Evolutionary conservation across 2,113 vertebrate species (phyloP).

Genomic region (Girardinichthys multiradiatus): DNA sequence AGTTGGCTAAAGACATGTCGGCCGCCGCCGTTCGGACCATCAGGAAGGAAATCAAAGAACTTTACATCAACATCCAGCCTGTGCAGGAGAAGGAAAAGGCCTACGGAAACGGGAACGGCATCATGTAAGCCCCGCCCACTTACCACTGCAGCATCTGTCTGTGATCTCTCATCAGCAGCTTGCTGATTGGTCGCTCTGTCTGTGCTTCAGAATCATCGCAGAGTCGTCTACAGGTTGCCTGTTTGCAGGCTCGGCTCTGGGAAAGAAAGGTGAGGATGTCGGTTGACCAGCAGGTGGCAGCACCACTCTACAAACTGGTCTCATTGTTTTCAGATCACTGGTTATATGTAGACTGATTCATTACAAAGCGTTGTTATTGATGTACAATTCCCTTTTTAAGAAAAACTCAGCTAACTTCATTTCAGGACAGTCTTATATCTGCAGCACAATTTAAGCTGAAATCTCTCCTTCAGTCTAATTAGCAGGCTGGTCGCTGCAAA

Average conservation of each 20-base stretch:
- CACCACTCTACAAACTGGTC: background rate
- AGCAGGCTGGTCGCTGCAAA: too few relatives aligned
- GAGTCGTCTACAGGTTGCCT: constrained; percentile 96
- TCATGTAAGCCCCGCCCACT: constrained; percentile 84
- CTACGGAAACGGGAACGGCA: constrained; percentile 90
- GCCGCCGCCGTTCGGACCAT: constrained; percentile 90
- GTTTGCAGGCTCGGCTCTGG: constrained; percentile 93
- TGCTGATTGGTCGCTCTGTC: constrained; percentile 15
- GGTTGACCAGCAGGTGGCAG: constrained; percentile 12
- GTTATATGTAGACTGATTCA: too few relatives aligned
- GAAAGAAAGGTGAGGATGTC: constrained; percentile 89
- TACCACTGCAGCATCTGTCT: background rate
- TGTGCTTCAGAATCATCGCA: constrained; percentile 83
- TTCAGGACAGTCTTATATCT: too few relatives aligned
- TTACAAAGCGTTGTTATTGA: too few relatives aligned
- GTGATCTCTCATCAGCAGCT: background rate
- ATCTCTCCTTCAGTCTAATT: too few relatives aligned
- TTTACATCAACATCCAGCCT: constrained; percentile 90
- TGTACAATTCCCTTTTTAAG: too few relatives aligned
- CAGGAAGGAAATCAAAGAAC: constrained; percentile 93
- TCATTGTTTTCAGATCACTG: background rate
- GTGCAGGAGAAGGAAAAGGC: constrained; percentile 90
- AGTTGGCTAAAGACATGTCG: constrained; percentile 95
- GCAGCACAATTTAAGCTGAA: too few relatives aligned
- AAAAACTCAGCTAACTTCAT: too few relatives aligned